Evolutionary conservation across 2,113 vertebrate genomes (phyloP).

Genomic region (Salvelinus fontinalis): DNA sequence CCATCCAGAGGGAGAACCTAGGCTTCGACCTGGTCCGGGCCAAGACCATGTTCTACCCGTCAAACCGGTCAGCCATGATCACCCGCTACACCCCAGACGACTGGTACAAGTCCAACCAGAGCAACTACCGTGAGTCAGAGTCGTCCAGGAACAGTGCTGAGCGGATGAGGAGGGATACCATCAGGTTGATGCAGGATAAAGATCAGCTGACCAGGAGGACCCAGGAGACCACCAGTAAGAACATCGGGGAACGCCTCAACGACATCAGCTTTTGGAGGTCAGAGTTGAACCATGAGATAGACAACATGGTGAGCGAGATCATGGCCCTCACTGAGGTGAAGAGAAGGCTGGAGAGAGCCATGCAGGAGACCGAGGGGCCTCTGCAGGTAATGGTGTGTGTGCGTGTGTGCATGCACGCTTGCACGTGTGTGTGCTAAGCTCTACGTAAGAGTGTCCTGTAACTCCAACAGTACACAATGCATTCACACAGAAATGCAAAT

Average conservation of each 20-base stretch:
- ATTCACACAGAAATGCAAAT: background rate
- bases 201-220: conserved; percentile 81
- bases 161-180: conserved; percentile 80
- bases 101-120: conserved; percentile 87
- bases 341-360: conserved; percentile 85
- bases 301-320: conserved; percentile 88
- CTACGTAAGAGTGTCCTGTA: background rate
- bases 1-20: conserved; percentile 65
- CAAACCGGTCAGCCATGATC: conserved; percentile 77
- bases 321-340: conserved; percentile 80
- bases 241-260: conserved; percentile 83
- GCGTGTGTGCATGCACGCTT: conserved; percentile 10
- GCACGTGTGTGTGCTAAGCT: background rate
- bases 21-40: conserved; percentile 74
- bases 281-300: conserved; percentile 85
- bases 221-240: conserved; percentile 82
- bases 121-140: conserved; percentile 83
- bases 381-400: conserved; percentile 77
- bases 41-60: conserved; percentile 79
- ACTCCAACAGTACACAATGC: background rate
- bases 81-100: conserved; percentile 85
- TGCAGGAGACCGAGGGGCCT: conserved; percentile 84
- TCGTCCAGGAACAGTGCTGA: conserved; percentile 82
- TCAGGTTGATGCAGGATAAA: conserved; percentile 85
- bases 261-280: conserved; percentile 91